Evolutionary conservation across 2,888 invertebrate species (phyloP).

Genomic region (Mamestra brassicae): DNA sequence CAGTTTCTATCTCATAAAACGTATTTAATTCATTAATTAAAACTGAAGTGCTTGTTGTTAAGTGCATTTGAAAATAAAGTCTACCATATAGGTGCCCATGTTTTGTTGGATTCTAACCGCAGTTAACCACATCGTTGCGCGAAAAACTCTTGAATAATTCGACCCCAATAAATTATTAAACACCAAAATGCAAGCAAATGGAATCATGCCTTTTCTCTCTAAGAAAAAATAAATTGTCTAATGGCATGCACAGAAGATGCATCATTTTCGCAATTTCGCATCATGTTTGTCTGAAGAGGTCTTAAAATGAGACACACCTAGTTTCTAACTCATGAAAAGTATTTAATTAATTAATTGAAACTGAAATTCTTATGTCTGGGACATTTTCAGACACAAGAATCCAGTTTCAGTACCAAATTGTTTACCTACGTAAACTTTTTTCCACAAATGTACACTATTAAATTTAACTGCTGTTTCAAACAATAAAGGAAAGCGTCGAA

Average conservation of each 20-base stretch:
- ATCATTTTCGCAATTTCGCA: background rate
- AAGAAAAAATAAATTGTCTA: background rate
- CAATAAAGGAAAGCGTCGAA: slow-evolving; percentile 50
- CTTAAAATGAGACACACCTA: background rate
- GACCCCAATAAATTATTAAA: background rate
- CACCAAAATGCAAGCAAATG: background rate
- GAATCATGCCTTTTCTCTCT: background rate
- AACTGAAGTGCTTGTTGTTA: too few species aligned
- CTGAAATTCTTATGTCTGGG: background rate
- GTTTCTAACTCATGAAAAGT: background rate
- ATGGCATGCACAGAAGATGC: background rate
- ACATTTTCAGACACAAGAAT: slow-evolving; percentile 13
- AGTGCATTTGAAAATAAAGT: background rate
- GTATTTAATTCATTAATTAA: too few species aligned
- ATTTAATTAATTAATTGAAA: slow-evolving; percentile 7
- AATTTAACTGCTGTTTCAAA: slow-evolving; percentile 50
- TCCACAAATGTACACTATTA: slow-evolving; percentile 32
- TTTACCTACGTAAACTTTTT: background rate
- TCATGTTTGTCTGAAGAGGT: background rate
- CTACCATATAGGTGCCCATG: background rate
- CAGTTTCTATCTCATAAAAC: too few species aligned
- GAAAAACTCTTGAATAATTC: slow-evolving; percentile 4
- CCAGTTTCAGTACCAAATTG: slow-evolving; percentile 22
- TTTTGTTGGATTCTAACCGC: background rate
- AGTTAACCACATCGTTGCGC: background rate